Evolutionary conservation across 2,888 invertebrate species (phyloP).

Genomic region (Nymphalis polychloros): DNA sequence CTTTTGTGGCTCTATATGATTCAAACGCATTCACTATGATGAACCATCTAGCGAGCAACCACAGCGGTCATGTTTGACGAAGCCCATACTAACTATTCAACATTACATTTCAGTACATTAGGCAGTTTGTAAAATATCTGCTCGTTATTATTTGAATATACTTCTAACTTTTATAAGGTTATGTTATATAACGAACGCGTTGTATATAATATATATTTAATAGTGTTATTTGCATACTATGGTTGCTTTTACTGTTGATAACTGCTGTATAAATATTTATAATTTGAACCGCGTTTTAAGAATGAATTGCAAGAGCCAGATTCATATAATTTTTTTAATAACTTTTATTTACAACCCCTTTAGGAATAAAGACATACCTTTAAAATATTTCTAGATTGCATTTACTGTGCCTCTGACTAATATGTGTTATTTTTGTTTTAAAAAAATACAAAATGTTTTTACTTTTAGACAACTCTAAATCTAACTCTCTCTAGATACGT

Average conservation of each 20-base stretch:
- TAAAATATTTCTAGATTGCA: neutral
- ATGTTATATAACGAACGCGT: too few relatives aligned
- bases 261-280: neutral
- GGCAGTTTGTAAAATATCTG: conserved; percentile 3
- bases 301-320: neutral
- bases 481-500: too few relatives aligned
- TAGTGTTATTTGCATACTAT: neutral
- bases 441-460: too few relatives aligned
- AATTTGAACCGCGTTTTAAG: neutral
- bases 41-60: neutral
- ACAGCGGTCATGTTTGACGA: neutral
- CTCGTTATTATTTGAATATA: neutral
- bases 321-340: neutral
- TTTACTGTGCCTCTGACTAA: neutral
- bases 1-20: conserved; percentile 15
- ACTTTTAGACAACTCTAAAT: too few relatives aligned
- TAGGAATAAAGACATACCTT: neutral
- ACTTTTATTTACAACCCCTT: too few relatives aligned
- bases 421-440: too few relatives aligned
- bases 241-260: neutral
- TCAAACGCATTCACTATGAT: conserved; percentile 6
- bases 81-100: conserved; percentile 1
- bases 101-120: conserved; percentile 1
- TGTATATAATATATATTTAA: too few relatives aligned
- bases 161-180: too few relatives aligned